These are phyloP conservation scores for Siniperca undulata DNA, from an alignment of 2,797 vertebrate genomes.

Conservation along the genomic window DNA sequence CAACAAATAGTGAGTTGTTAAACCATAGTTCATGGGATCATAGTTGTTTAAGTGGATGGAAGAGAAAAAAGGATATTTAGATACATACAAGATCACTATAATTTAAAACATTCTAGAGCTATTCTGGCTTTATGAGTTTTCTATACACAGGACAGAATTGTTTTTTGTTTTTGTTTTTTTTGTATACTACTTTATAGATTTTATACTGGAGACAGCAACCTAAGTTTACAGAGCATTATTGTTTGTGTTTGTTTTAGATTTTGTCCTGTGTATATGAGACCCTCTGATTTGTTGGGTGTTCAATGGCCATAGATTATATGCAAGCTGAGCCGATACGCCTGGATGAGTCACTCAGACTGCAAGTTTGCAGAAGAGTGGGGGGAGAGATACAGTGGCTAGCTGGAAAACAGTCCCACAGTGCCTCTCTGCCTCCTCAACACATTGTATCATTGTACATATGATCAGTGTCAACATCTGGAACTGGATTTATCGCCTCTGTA, in stretches of 20 bases:
- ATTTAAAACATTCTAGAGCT: not conserved
- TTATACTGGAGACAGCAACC: not conserved
- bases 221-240: constrained; percentile 7
- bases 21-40: not conserved
- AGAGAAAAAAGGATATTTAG: not conserved
- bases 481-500: constrained; percentile 28
- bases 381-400: constrained; percentile 64
- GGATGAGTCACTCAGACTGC: constrained; percentile 89
- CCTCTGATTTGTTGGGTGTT: constrained; percentile 57
- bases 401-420: constrained; percentile 75
- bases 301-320: constrained; percentile 73
- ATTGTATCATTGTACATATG: constrained; percentile 53
- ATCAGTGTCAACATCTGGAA: constrained; percentile 49
- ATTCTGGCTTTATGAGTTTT: not conserved
- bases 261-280: constrained; percentile 15
- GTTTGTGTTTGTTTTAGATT: constrained; percentile 40
- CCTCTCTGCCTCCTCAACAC: constrained; percentile 49
- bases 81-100: not conserved
- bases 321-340: constrained; percentile 79
- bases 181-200: not conserved
- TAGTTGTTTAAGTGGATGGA: not conserved
- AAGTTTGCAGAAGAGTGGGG: constrained; percentile 87
- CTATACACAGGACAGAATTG: not conserved
- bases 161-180: not conserved
- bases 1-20: not conserved